A percentile compares a stretch with the other conserved stretches of the same genome.
phyloP scores from a whole-genome alignment of 2,113 vertebrate genomes.

The cattle (Bos taurus) region ARS-UCD2.0 NC_037335.1:37572501-37573000 shows the following conservation, averaged over 20 bases:
- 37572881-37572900: background rate
- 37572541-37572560: background rate
- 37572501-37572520: background rate
- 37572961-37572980: background rate
- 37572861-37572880: background rate
- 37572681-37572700: background rate
- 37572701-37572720: background rate
- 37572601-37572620: background rate
- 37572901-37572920: slow-evolving; percentile 42
- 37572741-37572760: background rate
- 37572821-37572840: background rate
- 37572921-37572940: slow-evolving; percentile 42
- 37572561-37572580: background rate
- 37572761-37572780: background rate
- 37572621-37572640: background rate
- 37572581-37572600: background rate
- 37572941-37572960: background rate
- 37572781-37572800: background rate
- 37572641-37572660: background rate
- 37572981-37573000: slow-evolving; percentile 57
- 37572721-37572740: background rate
- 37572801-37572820: background rate
- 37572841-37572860: background rate
- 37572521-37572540: background rate
- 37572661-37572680: background rate